Evolutionary conservation across 2,113 vertebrate species (phyloP).

Genomic region (Peromyscus californicus): DNA sequence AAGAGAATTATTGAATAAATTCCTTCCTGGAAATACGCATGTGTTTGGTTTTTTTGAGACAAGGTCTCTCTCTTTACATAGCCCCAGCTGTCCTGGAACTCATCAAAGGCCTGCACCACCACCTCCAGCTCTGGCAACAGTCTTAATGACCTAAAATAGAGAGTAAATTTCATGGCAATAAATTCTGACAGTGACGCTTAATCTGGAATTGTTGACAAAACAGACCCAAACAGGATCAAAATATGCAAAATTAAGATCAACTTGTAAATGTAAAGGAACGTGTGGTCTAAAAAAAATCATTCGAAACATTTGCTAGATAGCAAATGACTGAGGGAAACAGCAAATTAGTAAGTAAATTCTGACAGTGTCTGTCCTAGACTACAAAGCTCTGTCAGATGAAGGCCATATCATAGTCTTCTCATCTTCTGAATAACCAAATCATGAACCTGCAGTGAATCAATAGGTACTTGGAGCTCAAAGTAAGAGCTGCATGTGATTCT

Average conservation of each 20-base stretch:
- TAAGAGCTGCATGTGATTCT: slow-evolving; percentile 23
- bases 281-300: slow-evolving; percentile 40
- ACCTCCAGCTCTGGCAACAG: neutral
- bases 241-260: slow-evolving; percentile 69
- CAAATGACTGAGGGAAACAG: slow-evolving; percentile 46
- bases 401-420: neutral
- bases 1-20: slow-evolving; percentile 38
- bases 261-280: slow-evolving; percentile 73
- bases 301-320: slow-evolving; percentile 46
- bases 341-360: slow-evolving; percentile 40
- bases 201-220: slow-evolving; percentile 63
- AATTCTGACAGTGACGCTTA: slow-evolving; percentile 66
- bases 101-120: neutral
- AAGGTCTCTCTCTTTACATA: neutral
- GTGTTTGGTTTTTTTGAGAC: neutral
- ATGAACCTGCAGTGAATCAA: slow-evolving; percentile 23
- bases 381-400: slow-evolving; percentile 47
- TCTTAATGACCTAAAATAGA: slow-evolving; percentile 56
- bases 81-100: neutral
- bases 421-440: slow-evolving; percentile 56
- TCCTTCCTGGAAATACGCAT: slow-evolving; percentile 29
- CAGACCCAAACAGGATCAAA: slow-evolving; percentile 66
- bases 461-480: slow-evolving; percentile 39
- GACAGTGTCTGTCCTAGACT: neutral
- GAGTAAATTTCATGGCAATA: slow-evolving; percentile 56